Conservation (phyloP, 1,140 invertebrate species). For the Watersipora subatra region DNA sequence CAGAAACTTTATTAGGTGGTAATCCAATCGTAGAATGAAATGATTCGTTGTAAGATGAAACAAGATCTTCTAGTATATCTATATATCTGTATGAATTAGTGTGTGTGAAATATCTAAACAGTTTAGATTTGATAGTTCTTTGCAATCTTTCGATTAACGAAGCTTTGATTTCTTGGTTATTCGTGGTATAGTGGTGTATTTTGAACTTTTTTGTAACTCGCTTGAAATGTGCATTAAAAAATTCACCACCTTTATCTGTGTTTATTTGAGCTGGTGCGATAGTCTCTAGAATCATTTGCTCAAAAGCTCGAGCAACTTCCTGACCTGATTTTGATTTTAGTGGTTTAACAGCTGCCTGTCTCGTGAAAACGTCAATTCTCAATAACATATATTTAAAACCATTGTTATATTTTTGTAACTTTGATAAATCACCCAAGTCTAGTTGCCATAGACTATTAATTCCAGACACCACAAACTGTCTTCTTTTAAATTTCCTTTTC, state of each 20-base stretch:
- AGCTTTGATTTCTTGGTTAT: slow-evolving; percentile 36
- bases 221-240: slow-evolving; percentile 8
- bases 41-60: slow-evolving; percentile 37
- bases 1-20: slow-evolving; percentile 28
- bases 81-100: slow-evolving; percentile 35
- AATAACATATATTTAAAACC: slow-evolving; percentile 39
- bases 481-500: slow-evolving; percentile 7
- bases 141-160: slow-evolving; percentile 40
- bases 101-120: slow-evolving; percentile 38
- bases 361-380: slow-evolving; percentile 41
- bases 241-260: slow-evolving; percentile 10
- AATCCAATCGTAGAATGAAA: slow-evolving; percentile 35
- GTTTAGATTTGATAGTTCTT: slow-evolving; percentile 38
- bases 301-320: slow-evolving; percentile 16
- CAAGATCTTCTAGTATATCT: slow-evolving; percentile 26
- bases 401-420: slow-evolving; percentile 29
- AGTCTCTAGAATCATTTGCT: slow-evolving; percentile 13
- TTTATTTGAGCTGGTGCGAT: slow-evolving; percentile 1
- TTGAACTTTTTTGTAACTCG: slow-evolving; percentile 5
- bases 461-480: slow-evolving; percentile 4
- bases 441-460: slow-evolving; percentile 33
- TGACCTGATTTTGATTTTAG: slow-evolving; percentile 40
- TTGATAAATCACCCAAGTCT: slow-evolving; percentile 28
- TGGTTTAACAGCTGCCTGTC: slow-evolving; percentile 37
- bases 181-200: slow-evolving; percentile 4